Evolutionary conservation across 2,797 vertebrate species (phyloP), one percentile per base, ranked within the genome.

Genomic region (Acropternis orthonyx): DNA sequence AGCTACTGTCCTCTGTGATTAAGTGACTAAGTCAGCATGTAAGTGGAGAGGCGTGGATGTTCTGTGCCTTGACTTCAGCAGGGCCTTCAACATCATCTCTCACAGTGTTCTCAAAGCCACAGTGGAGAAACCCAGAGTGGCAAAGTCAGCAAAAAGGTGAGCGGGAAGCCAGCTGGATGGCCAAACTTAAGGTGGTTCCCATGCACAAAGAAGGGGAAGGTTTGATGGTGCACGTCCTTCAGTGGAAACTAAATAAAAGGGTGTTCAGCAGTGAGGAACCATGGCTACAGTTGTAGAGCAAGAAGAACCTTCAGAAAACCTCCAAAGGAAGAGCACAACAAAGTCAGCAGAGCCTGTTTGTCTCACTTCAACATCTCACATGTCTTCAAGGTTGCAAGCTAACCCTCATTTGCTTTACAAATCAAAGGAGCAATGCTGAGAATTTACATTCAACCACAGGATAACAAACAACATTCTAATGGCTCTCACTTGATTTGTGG

Each of bases 401-500:
- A 52, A 78, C 52, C 22, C 72, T 41, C 58, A 24, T 43, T 95
- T 85, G 55, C 61, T 89, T 86, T 85, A 77, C 5, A 22, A 82
- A 95, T 16, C 93, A 95, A 88, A 83, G 83, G 13, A 96, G 69
- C 36, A 56, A 84, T 86, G 62, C 11, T 85, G 93, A 95, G 83
- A 92, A 95, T 94, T 84, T 75, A 71, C 48, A 12, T 63, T 51
- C 67, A 78, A 68, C 92, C 69, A 55, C 93, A 92, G 44, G 87
- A 69, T 92, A 95, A 92, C 94, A 85, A 95, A 88, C 88, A 92
- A 71, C 59, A 43, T 91, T 85, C 93, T 94, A 95, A 95, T 63
- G 67, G 94, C 86, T 88, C 87, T 97, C 96, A 83, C 84, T 95
- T 93, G 93, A 95, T 85, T 96, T 96, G 91, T 65, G 81, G 93